Percentiles rank a stretch among this genome's conserved stretches.
Conservation (phyloP, 2,113 vertebrate species). For the Halichoerus grypus region DNA sequence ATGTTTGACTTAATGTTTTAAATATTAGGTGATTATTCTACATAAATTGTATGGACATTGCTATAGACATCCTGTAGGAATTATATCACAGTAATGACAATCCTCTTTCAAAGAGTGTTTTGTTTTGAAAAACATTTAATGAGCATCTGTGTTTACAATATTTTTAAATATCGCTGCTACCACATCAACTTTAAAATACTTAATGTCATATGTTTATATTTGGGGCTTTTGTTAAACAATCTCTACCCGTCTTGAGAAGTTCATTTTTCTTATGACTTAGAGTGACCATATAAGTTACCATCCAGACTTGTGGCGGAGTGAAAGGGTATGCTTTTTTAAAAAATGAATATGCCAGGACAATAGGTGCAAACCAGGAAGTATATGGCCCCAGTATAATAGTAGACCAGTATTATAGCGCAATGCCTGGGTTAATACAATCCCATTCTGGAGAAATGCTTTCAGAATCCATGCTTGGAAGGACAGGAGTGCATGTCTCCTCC, state of each 20-base stretch:
- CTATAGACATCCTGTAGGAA: neutral
- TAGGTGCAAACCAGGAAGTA: neutral
- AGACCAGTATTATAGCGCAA: neutral
- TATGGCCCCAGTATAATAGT: neutral
- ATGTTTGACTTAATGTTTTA: neutral
- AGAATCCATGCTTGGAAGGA: neutral
- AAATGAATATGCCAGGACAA: neutral
- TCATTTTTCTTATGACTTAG: neutral
- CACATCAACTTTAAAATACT: slow-evolving; percentile 32
- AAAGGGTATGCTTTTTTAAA: neutral
- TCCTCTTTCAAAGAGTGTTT: neutral
- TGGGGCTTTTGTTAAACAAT: neutral
- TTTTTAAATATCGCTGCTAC: neutral
- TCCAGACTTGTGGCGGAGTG: neutral
- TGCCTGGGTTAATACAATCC: neutral
- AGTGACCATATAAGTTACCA: neutral
- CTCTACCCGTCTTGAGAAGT: neutral
- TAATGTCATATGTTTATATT: neutral
- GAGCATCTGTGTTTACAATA: neutral
- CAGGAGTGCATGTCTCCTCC: neutral
- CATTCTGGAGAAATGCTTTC: neutral
- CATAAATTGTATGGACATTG: neutral
- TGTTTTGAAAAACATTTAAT: neutral
- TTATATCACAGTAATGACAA: neutral
- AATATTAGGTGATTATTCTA: neutral